These are phyloP conservation scores for Centropus bengalensis DNA, from an alignment of 2,113 vertebrate species.

Conservation along the genomic window DNA sequence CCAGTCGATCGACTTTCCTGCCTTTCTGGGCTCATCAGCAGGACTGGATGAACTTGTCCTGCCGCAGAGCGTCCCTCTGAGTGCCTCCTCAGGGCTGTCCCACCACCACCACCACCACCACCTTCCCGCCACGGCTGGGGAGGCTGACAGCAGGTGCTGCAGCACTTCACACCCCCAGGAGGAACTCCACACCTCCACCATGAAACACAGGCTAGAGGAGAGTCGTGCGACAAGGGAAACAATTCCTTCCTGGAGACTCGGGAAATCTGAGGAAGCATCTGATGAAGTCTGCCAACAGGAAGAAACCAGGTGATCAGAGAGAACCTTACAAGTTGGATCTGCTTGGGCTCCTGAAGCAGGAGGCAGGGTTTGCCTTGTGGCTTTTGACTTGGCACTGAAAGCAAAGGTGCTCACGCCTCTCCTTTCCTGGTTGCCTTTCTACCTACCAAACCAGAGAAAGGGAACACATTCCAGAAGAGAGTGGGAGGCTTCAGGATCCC, in stretches of 20 bases:
- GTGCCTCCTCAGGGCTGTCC: background rate
- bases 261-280: background rate
- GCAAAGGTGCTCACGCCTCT: background rate
- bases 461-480: background rate
- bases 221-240: background rate
- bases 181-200: background rate
- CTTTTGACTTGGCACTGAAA: background rate
- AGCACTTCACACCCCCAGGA: background rate
- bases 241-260: background rate
- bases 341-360: background rate
- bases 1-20: background rate
- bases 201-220: background rate
- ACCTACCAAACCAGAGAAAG: background rate
- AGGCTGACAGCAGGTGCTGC: fast-evolving
- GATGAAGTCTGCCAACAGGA: background rate
- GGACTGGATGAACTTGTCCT: background rate
- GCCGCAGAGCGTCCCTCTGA: background rate
- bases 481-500: background rate
- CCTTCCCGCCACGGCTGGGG: background rate
- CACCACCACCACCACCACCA: background rate
- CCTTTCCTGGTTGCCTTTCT: background rate
- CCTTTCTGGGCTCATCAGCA: conserved; percentile 31
- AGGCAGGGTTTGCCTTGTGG: background rate
- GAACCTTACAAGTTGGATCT: background rate
- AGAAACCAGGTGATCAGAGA: background rate